Conservation (phyloP, 2,888 invertebrate species). For the Euzophera pinguis region DNA sequence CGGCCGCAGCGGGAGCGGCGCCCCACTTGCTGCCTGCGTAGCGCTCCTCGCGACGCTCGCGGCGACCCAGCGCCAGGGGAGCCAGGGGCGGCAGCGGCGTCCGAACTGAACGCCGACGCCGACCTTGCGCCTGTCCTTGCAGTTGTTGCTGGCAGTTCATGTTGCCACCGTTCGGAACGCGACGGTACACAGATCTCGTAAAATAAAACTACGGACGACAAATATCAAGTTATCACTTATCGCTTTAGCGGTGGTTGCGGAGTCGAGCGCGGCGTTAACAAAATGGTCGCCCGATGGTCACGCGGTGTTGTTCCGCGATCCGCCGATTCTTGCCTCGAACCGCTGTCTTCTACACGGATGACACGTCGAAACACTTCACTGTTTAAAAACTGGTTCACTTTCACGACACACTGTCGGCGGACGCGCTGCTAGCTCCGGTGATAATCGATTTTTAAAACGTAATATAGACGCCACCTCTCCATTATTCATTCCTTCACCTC, state of each 20-base stretch:
- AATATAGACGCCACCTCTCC: constrained; percentile 74
- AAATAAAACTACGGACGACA: constrained; percentile 35
- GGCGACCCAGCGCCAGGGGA: constrained; percentile 31
- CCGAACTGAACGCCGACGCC: constrained; percentile 48
- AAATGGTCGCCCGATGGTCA: constrained; percentile 59
- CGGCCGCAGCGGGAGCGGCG: constrained; percentile 88
- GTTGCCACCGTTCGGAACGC: constrained; percentile 23
- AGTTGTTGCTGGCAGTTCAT: constrained; percentile 52
- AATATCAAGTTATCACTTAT: constrained; percentile 48
- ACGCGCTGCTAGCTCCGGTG: constrained; percentile 75
- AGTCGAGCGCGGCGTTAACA: constrained; percentile 56
- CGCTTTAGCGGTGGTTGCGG: constrained; percentile 47
- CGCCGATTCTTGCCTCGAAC: constrained; percentile 61
- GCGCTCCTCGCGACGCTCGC: constrained; percentile 51
- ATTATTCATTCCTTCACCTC: constrained; percentile 74
- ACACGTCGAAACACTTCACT: constrained; percentile 75
- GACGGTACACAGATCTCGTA: constrained; percentile 26
- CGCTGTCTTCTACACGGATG: constrained; percentile 71
- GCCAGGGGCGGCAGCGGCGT: constrained; percentile 37
- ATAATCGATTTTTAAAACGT: constrained; percentile 68
- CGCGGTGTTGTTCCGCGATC: constrained; percentile 40
- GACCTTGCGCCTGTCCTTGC: constrained; percentile 36
- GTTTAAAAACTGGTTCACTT: constrained; percentile 48
- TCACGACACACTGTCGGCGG: constrained; percentile 69
- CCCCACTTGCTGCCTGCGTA: constrained; percentile 90